Conservation (phyloP, 2,888 invertebrate genomes). For the Nephrotoma appendiculata region DNA sequence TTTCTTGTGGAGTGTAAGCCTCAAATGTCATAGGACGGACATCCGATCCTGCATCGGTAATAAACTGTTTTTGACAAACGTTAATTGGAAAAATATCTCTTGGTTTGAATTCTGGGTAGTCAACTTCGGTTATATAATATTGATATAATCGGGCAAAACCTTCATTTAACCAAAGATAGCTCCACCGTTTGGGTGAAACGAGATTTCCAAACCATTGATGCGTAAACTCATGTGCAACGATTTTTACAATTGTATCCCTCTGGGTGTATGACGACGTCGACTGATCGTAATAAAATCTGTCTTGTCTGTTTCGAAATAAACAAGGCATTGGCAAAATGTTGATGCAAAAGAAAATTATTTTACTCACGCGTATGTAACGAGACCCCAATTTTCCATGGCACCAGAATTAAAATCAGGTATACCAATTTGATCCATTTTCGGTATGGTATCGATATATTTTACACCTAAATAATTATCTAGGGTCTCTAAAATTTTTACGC, state of each 20-base stretch:
- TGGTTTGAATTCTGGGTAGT: constrained; percentile 50
- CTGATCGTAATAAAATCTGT: background rate
- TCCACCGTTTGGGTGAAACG: no score
- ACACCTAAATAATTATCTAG: constrained; percentile 53
- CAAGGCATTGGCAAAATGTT: no score
- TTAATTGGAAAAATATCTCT: constrained; percentile 62
- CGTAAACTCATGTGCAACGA: no score
- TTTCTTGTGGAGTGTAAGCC: constrained; percentile 71
- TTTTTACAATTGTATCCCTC: background rate
- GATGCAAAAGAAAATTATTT: no score
- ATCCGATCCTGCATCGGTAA: constrained; percentile 53
- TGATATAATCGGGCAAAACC: constrained; percentile 40
- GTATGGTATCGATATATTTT: constrained; percentile 54
- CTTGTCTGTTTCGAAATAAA: background rate
- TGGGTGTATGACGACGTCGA: background rate
- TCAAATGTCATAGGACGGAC: constrained; percentile 71
- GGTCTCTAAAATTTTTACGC: constrained; percentile 13
- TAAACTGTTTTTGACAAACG: constrained; percentile 57
- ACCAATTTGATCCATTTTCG: constrained; percentile 68
- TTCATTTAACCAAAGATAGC: no score
- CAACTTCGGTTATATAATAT: constrained; percentile 41
- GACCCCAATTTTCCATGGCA: constrained; percentile 62
- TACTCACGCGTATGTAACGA: constrained; percentile 22
- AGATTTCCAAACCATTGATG: no score
- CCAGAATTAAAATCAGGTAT: constrained; percentile 65